These are phyloP conservation scores for Ophiodon elongatus DNA, from an alignment of 2,113 vertebrate species.

Conservation along the genomic window DNA sequence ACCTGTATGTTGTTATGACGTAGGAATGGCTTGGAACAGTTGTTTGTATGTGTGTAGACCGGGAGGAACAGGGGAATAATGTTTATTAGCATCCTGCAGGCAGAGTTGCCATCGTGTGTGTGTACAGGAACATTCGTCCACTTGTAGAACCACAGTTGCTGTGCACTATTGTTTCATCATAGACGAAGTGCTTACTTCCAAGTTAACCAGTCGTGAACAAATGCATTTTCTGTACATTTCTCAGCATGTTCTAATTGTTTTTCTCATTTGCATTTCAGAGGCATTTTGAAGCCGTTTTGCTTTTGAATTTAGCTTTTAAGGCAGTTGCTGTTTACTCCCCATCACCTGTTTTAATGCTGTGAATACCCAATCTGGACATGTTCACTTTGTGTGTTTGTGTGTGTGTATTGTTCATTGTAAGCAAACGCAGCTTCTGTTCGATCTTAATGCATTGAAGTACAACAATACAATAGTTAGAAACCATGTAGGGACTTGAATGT, in stretches of 20 bases:
- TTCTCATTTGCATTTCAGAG: conserved; percentile 28
- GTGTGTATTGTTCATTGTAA: conserved; percentile 68
- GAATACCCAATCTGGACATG: conserved; percentile 77
- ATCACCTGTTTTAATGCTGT: conserved; percentile 83
- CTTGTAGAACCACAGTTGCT: conserved; percentile 28
- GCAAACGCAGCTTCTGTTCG: conserved; percentile 60
- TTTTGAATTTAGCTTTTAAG: conserved; percentile 50
- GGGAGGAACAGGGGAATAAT: conserved; percentile 6
- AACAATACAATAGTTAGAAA: conserved; percentile 20
- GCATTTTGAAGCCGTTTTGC: conserved; percentile 44
- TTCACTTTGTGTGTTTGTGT: conserved; percentile 63
- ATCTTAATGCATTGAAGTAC: conserved; percentile 49
- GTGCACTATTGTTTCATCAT: conserved; percentile 31
- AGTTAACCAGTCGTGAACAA: conserved; percentile 32
- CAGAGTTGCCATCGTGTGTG: conserved; percentile 18
- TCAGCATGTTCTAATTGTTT: conserved; percentile 15
- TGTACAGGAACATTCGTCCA: conserved; percentile 45
- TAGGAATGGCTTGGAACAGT: conserved; percentile 34
- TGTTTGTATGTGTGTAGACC: conserved; percentile 22
- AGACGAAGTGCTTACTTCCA: conserved; percentile 26
- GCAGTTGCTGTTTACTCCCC: conserved; percentile 59
- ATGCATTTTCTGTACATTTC: conserved; percentile 31
- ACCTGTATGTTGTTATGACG: conserved; percentile 44
- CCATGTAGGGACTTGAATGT: conserved; percentile 40
- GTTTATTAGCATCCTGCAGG: conserved; percentile 1